Evolutionary conservation across 2,113 vertebrate species (phyloP).

Genomic region (Arenaria interpres): DNA sequence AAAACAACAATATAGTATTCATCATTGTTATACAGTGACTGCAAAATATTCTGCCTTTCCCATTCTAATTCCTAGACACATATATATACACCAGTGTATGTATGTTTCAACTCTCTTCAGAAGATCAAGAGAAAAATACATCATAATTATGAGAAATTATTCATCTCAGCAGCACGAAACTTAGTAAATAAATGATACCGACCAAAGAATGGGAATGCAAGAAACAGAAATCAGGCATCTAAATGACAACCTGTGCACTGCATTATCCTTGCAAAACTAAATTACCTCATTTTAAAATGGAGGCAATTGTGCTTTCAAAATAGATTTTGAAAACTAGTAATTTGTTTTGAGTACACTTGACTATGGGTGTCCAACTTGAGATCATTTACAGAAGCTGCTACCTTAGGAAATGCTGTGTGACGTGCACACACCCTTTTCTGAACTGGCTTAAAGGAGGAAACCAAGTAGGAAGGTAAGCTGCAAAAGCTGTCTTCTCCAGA

Average conservation of each 20-base stretch:
- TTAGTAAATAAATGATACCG: neutral
- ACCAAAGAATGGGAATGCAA: neutral
- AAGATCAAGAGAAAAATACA: neutral
- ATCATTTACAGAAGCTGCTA: neutral
- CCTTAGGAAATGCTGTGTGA: neutral
- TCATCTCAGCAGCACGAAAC: neutral
- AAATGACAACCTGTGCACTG: neutral
- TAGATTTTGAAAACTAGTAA: neutral
- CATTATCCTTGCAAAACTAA: neutral
- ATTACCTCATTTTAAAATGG: neutral
- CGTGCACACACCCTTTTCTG: neutral
- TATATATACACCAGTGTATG: fast-evolving
- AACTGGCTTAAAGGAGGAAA: neutral
- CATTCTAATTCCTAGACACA: neutral
- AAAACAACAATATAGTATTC: neutral
- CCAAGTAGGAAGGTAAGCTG: neutral
- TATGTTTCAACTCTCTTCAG: neutral
- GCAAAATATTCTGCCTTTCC: neutral
- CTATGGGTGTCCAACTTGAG: neutral
- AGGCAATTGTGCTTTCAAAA: neutral
- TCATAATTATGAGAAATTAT: neutral
- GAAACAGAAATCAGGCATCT: neutral
- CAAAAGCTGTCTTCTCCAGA: neutral
- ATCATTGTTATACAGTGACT: neutral
- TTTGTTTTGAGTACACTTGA: neutral